Conservation (phyloP, 1,140 invertebrate species). For the Colletes latitarsis region DNA sequence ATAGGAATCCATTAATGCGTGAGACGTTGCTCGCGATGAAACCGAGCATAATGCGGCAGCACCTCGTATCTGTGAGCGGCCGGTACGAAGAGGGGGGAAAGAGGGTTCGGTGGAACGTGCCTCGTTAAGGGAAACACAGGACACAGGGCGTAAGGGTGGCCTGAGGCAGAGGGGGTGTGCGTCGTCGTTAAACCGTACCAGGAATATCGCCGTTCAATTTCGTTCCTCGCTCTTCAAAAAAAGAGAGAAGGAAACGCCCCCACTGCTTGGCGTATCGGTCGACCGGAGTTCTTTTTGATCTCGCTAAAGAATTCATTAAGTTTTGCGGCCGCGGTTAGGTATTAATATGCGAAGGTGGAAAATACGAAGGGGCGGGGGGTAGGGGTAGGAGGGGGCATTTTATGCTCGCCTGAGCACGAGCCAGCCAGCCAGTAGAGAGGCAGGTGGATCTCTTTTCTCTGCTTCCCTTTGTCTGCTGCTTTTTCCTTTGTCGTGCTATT, state of each 20-base stretch:
- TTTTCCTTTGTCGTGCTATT: constrained; percentile 52
- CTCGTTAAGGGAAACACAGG: constrained; percentile 66
- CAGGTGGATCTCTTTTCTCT: constrained; percentile 62
- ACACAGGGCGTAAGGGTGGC: constrained; percentile 56
- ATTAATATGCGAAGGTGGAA: constrained; percentile 73
- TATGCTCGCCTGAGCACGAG: constrained; percentile 60
- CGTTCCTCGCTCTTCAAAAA: constrained; percentile 56
- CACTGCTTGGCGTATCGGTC: constrained; percentile 54
- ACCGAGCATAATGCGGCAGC: constrained; percentile 41
- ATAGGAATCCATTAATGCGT: constrained; percentile 52
- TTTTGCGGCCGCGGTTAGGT: constrained; percentile 71
- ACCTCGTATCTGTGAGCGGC: constrained; percentile 41
- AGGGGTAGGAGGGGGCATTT: constrained; percentile 44
- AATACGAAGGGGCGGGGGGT: constrained; percentile 50
- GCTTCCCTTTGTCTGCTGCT: constrained; percentile 51
- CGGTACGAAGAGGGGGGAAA: constrained; percentile 10
- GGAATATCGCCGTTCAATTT: constrained; percentile 70
- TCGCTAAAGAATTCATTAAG: constrained; percentile 75
- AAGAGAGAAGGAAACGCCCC: constrained; percentile 13
- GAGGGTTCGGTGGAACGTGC: constrained; percentile 57
- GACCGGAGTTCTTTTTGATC: constrained; percentile 71
- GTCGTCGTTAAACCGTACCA: constrained; percentile 66
- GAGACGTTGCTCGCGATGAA: constrained; percentile 46
- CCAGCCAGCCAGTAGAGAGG: constrained; percentile 44
- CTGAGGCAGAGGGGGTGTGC: constrained; percentile 30